phyloP scores from a whole-genome alignment of 1,140 invertebrate species.

The Chrysoperla carnea region DNA sequence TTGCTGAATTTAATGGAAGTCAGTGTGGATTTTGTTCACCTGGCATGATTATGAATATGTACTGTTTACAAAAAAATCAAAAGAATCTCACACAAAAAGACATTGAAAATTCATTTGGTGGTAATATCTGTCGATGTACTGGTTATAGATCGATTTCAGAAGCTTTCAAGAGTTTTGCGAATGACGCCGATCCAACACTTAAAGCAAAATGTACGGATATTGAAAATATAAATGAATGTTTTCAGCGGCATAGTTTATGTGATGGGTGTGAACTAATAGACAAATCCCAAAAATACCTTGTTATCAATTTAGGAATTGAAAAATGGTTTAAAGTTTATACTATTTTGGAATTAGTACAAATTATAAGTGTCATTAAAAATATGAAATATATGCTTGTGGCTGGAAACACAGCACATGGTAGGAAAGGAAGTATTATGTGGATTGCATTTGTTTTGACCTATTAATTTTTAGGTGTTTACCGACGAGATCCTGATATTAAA shows the following conservation, averaged over 20 bases:
- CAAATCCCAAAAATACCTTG: background rate
- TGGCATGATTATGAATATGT: constrained; percentile 79
- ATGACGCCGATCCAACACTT: constrained; percentile 30
- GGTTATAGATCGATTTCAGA: constrained; percentile 74
- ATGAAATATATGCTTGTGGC: constrained; percentile 37
- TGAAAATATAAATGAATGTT: constrained; percentile 22
- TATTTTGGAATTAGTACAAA: constrained; percentile 32
- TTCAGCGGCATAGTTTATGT: too few species aligned
- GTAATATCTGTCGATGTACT: constrained; percentile 76
- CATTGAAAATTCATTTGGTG: constrained; percentile 58
- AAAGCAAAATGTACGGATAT: constrained; percentile 35
- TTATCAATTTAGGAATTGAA: constrained; percentile 15
- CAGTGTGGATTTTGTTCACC: constrained; percentile 72
- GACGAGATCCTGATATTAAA: constrained; percentile 25
- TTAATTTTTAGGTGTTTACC: constrained; percentile 38
- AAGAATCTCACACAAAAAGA: constrained; percentile 36
- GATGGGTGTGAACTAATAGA: background rate
- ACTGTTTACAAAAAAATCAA: constrained; percentile 33
- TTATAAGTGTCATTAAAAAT: constrained; percentile 28
- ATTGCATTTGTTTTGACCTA: background rate
- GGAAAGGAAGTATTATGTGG: constrained; percentile 22
- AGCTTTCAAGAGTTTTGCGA: constrained; percentile 58
- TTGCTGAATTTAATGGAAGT: constrained; percentile 54
- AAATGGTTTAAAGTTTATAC: constrained; percentile 33
- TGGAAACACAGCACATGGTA: constrained; percentile 51